Percentiles rank a stretch among this genome's conserved stretches.
Conservation (phyloP, 2,113 vertebrate genomes). For the Engystomops pustulosus region DNA sequence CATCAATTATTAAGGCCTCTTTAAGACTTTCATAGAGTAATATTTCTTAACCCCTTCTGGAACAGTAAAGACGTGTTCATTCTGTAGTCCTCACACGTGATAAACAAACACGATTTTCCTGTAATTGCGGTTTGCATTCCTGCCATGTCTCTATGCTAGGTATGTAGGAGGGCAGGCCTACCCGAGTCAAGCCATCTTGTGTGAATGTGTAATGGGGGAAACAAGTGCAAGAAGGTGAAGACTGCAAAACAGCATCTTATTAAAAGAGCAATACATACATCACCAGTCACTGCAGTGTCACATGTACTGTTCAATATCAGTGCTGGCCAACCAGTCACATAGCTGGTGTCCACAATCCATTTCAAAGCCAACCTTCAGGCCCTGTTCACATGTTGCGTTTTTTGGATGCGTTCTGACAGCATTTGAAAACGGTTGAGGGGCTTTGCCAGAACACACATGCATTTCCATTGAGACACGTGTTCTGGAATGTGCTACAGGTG, state of each 20-base stretch:
- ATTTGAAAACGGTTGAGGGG: too few species aligned
- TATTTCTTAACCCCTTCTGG: neutral
- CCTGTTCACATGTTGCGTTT: too few species aligned
- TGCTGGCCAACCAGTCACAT: neutral
- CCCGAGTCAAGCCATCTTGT: neutral
- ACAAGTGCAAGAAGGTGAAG: slow-evolving; percentile 7
- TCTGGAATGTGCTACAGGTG: too few species aligned
- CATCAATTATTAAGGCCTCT: slow-evolving; percentile 71
- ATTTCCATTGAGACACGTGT: too few species aligned
- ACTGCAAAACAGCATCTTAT: neutral
- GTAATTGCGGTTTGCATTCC: slow-evolving; percentile 50
- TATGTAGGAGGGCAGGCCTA: slow-evolving; percentile 36
- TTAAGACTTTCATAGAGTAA: slow-evolving; percentile 18
- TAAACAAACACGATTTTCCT: slow-evolving; percentile 58
- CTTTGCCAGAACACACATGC: too few species aligned
- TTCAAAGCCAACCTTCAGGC: too few species aligned
- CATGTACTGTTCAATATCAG: neutral
- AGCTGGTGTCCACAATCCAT: too few species aligned
- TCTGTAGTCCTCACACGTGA: neutral
- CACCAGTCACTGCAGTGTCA: neutral
- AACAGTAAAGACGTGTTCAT: neutral
- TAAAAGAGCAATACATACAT: neutral
- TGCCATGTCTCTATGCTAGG: slow-evolving; percentile 52
- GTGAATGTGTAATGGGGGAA: neutral
- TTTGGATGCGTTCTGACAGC: too few species aligned